Evolutionary conservation across 1,140 invertebrate species (phyloP), one percentile per base, ranked within the genome.

Genomic region (Berghia stephanieae): DNA sequence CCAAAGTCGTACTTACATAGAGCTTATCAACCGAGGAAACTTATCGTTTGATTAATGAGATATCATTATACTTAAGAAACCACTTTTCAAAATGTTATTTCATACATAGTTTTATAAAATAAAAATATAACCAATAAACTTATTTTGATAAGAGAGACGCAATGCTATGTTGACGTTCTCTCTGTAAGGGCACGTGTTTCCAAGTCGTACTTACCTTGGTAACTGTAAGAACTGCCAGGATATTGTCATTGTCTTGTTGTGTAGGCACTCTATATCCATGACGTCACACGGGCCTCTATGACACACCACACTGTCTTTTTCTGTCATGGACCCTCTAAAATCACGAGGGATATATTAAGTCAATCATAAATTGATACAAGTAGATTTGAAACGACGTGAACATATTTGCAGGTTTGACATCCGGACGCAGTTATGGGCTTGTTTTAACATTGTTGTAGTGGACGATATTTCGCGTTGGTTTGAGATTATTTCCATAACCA

Each of bases 241-340:
- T 24, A 90, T 81, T 8, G 87, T 86, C 24, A 84, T 84, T 1
- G 88, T 90, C 46, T 85, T 86, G 78, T 90, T 89, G 46, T 83
- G 70, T 16, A 85, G 69, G 77, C 89, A 90, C 1, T 60, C 75
- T 31, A 81, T 78, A 75, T 90, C 86, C n/a, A 77, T 69, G 2
- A 60, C 38, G 5, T 46, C 44, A 66, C 89, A 90, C 10, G 78
- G 60, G 63, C 76, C 63, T 34, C 85, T 84, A 5, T 80, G 78
- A 71, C 89, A 90, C n/a, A 88, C 76, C 3, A 88, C 63, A 8
- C 85, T 83, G 42, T 83, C 83, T 18, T 82, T 79, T 34, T 81
- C 80, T 31, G 80, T 75, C 18, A 80, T 76, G n/a, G 80, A 78
- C 42, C 80, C 78, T 36, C 79, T 82, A 63, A 3, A 38, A n/a